Evolutionary conservation across 2,797 vertebrate species (phyloP).

Genomic region (Amphiprion clarkii): DNA sequence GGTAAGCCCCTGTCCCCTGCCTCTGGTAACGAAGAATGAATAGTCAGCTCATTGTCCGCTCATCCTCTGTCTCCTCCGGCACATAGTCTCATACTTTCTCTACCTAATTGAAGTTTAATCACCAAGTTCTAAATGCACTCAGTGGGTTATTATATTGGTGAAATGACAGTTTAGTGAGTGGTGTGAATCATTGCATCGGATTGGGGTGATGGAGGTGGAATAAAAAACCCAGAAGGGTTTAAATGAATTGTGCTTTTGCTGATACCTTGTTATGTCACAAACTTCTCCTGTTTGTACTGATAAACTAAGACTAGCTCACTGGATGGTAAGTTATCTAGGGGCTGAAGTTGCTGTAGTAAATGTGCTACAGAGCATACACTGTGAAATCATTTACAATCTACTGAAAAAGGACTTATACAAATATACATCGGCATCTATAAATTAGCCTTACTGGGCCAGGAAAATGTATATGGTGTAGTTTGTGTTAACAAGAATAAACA

Average conservation of each 20-base stretch:
- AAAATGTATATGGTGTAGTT: no score
- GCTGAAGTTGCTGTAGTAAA: background rate
- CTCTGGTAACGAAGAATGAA: constrained; percentile 73
- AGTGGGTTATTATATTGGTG: constrained; percentile 53
- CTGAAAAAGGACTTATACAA: no score
- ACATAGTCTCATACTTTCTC: constrained; percentile 22
- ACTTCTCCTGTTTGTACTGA: background rate
- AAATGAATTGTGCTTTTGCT: constrained; percentile 12
- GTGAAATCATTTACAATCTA: background rate
- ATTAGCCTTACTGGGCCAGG: no score
- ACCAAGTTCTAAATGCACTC: constrained; percentile 41
- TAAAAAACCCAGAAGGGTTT: constrained; percentile 15
- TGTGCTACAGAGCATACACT: background rate
- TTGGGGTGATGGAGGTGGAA: constrained; percentile 20
- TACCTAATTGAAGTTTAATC: constrained; percentile 65
- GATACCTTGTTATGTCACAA: background rate
- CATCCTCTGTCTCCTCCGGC: constrained; percentile 46
- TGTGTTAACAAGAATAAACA: no score
- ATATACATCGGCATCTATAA: no score
- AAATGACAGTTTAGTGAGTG: constrained; percentile 42
- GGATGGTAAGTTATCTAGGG: constrained; percentile 7
- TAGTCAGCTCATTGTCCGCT: constrained; percentile 72
- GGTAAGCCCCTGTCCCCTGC: constrained; percentile 62
- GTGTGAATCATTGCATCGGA: constrained; percentile 44
- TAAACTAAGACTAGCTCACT: background rate